Percentiles rank a stretch among this genome's conserved stretches.
phyloP scores from a whole-genome alignment of 2,797 vertebrate species.

The Benthosema pterotum region DNA sequence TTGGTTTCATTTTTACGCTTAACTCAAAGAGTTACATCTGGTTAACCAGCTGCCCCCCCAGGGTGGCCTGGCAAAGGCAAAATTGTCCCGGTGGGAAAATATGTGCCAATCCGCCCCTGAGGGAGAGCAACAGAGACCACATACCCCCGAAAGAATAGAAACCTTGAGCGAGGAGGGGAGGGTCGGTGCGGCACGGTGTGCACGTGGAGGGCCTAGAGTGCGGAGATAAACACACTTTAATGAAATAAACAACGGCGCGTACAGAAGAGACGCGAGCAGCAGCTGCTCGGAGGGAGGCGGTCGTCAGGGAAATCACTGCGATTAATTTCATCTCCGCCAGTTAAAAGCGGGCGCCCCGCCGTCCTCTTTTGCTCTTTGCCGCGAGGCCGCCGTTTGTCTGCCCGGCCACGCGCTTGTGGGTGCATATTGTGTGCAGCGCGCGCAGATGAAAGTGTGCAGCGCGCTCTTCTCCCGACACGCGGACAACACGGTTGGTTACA shows the following conservation, averaged over 20 bases:
- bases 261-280: conserved; percentile 56
- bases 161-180: conserved; percentile 6
- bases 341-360: conserved; percentile 57
- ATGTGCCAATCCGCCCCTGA: no score
- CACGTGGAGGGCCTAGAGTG: conserved; percentile 30
- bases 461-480: not conserved
- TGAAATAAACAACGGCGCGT: conserved; percentile 59
- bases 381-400: not conserved
- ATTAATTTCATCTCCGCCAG: conserved; percentile 70
- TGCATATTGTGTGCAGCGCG: no score
- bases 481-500: conserved; percentile 6
- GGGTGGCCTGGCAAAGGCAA: no score
- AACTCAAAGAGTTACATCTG: no score
- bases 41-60: no score
- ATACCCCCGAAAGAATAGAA: conserved; percentile 1
- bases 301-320: conserved; percentile 69
- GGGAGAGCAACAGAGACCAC: not conserved
- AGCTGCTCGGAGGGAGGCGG: conserved; percentile 60
- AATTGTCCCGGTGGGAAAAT: no score
- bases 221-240: conserved; percentile 19
- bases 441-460: not conserved
- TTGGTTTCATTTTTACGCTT: no score
- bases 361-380: conserved; percentile 21
- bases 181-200: not conserved
- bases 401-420: no score